A percentile compares a stretch with the other conserved stretches of the same genome.
Conservation (phyloP, 2,113 vertebrate genomes). For the Mirza zaza region DNA sequence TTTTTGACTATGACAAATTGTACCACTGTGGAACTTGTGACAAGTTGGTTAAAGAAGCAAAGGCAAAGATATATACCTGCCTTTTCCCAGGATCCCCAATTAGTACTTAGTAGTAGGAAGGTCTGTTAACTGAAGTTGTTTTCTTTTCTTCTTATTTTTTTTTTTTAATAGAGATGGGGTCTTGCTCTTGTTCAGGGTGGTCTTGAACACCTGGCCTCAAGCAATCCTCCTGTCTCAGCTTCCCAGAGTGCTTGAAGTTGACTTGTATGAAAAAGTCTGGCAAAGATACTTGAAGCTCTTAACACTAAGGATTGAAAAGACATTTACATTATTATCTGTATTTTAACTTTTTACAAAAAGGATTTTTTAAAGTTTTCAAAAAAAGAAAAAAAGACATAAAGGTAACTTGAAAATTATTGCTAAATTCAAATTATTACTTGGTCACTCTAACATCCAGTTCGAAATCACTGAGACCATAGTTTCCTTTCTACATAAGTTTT, state of each 20-base stretch:
- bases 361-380: too few relatives aligned
- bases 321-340: not conserved
- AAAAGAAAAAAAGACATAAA: not conserved
- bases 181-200: too few relatives aligned
- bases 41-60: slow-evolving; percentile 91
- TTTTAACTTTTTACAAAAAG: too few relatives aligned
- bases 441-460: not conserved
- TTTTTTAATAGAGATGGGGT: too few relatives aligned
- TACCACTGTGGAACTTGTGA: slow-evolving; percentile 93
- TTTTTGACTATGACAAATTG: slow-evolving; percentile 94
- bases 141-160: too few relatives aligned
- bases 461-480: not conserved
- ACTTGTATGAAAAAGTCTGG: not conserved
- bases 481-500: not conserved
- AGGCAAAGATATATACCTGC: slow-evolving; percentile 84
- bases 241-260: not conserved
- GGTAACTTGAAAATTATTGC: slow-evolving; percentile 30
- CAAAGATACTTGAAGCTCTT: not conserved
- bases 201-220: too few relatives aligned
- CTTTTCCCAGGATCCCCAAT: not conserved
- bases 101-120: not conserved
- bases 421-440: slow-evolving; percentile 4
- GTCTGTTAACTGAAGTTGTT: not conserved
- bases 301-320: not conserved
- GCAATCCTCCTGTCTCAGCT: too few relatives aligned